These are phyloP conservation scores for Geotrypetes seraphini DNA, from an alignment of 2,797 vertebrate genomes.

Conservation along the genomic window DNA sequence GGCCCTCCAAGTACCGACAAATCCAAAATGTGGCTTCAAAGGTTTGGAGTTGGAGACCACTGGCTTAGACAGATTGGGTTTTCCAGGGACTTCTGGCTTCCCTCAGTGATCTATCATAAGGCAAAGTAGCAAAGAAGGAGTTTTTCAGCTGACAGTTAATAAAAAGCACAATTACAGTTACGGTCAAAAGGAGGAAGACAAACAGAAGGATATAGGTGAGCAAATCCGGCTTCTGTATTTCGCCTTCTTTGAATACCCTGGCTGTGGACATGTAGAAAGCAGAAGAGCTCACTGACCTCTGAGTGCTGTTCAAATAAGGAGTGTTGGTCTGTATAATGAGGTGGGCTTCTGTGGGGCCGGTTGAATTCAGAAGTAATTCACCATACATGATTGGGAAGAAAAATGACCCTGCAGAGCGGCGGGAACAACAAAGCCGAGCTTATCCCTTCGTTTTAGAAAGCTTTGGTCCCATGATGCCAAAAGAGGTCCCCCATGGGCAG, in stretches of 20 bases:
- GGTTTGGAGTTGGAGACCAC: neutral
- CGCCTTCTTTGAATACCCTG: slow-evolving; percentile 74
- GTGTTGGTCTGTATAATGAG: slow-evolving; percentile 73
- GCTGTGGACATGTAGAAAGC: slow-evolving; percentile 80
- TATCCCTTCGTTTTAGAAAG: neutral
- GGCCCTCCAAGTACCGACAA: no score
- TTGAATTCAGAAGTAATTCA: slow-evolving; percentile 83
- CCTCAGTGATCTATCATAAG: slow-evolving; percentile 89
- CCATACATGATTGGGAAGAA: slow-evolving; percentile 75
- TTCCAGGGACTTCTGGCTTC: slow-evolving; percentile 90
- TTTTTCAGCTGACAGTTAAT: slow-evolving; percentile 96
- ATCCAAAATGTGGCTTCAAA: no score
- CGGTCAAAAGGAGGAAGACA: slow-evolving; percentile 81
- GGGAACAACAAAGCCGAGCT: no score
- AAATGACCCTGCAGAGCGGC: slow-evolving; percentile 9
- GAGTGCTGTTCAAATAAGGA: slow-evolving; percentile 72
- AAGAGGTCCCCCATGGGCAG: no score
- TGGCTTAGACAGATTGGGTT: slow-evolving; percentile 56
- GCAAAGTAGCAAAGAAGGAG: slow-evolving; percentile 92
- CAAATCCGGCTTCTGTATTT: slow-evolving; percentile 85
- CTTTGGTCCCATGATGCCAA: neutral
- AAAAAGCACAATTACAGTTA: slow-evolving; percentile 90
- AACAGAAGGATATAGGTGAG: slow-evolving; percentile 89
- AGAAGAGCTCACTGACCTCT: slow-evolving; percentile 76
- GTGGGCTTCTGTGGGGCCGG: slow-evolving; percentile 67